Conservation (phyloP, 2,113 vertebrate genomes). For the Hassar affinis region DNA sequence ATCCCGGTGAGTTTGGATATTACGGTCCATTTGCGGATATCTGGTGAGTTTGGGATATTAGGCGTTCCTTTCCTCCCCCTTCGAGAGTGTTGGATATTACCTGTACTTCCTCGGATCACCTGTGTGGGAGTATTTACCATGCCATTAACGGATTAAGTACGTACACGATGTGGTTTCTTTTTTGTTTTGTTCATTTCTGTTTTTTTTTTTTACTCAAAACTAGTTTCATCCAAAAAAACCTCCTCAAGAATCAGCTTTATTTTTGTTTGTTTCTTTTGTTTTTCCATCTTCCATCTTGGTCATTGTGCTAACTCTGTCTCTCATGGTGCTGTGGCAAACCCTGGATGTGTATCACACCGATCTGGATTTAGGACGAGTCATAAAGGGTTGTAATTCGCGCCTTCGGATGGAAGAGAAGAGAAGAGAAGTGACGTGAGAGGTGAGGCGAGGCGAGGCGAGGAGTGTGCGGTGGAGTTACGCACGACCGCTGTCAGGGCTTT, state of each 20-base stretch:
- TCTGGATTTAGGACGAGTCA: slow-evolving; percentile 46
- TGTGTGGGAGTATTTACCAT: slow-evolving; percentile 45
- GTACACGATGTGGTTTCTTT: slow-evolving; percentile 10
- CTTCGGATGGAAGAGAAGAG: slow-evolving; percentile 18
- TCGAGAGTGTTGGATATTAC: slow-evolving; percentile 50
- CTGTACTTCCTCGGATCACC: slow-evolving; percentile 42
- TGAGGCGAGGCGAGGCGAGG: slow-evolving; percentile 1
- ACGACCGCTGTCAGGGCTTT: slow-evolving; percentile 22
- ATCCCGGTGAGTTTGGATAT: slow-evolving; percentile 75
- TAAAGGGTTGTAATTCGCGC: slow-evolving; percentile 15
- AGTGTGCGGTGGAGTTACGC: slow-evolving; percentile 34
- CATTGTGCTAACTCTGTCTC: slow-evolving; percentile 53
- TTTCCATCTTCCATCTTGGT: slow-evolving; percentile 52
- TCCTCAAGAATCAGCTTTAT: slow-evolving; percentile 26
- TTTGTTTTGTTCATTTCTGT: slow-evolving; percentile 26
- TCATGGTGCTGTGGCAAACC: slow-evolving; percentile 48
- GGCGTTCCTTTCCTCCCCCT: slow-evolving; percentile 36
- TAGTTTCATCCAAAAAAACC: slow-evolving; percentile 44
- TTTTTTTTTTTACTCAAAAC: slow-evolving; percentile 21
- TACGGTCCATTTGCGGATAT: slow-evolving; percentile 66
- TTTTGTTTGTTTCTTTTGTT: slow-evolving; percentile 31
- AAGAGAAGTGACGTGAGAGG: not conserved
- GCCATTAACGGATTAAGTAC: slow-evolving; percentile 49
- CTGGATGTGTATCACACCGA: slow-evolving; percentile 49
- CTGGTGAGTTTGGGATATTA: slow-evolving; percentile 69